These are phyloP conservation scores for Actenoides hombroni DNA, from an alignment of 2,113 vertebrate genomes.

Conservation along the genomic window DNA sequence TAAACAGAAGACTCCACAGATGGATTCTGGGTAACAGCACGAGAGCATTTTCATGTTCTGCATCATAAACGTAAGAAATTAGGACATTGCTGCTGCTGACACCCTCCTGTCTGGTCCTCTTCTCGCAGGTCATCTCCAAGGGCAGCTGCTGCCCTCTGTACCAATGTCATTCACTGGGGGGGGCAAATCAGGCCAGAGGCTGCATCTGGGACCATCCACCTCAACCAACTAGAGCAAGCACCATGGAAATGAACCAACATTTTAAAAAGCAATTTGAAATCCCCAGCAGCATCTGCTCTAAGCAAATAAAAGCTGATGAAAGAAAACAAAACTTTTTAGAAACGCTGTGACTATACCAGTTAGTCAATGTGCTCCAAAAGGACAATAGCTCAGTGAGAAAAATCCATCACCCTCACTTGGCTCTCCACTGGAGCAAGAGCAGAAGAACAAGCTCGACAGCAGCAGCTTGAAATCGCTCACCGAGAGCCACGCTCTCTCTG, in stretches of 20 bases:
- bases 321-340: neutral
- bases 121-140: neutral
- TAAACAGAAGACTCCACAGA: constrained; percentile 15
- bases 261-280: neutral
- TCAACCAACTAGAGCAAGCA: neutral
- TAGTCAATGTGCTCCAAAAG: accelerated
- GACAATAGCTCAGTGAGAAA: neutral
- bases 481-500: neutral
- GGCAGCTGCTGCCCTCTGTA: neutral
- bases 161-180: neutral
- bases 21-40: neutral
- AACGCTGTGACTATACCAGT: neutral
- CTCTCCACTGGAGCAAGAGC: accelerated
- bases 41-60: neutral
- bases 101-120: accelerated
- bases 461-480: accelerated
- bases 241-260: neutral
- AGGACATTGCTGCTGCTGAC: neutral
- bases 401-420: neutral
- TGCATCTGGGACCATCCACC: no score
- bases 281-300: neutral
- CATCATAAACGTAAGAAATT: neutral
- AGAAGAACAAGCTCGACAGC: neutral
- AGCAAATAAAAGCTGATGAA: neutral
- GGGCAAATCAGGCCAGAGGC: neutral